These are phyloP conservation scores for Manis crassicaudata DNA, from an alignment of 2,797 vertebrate species.

Conservation along the genomic window DNA sequence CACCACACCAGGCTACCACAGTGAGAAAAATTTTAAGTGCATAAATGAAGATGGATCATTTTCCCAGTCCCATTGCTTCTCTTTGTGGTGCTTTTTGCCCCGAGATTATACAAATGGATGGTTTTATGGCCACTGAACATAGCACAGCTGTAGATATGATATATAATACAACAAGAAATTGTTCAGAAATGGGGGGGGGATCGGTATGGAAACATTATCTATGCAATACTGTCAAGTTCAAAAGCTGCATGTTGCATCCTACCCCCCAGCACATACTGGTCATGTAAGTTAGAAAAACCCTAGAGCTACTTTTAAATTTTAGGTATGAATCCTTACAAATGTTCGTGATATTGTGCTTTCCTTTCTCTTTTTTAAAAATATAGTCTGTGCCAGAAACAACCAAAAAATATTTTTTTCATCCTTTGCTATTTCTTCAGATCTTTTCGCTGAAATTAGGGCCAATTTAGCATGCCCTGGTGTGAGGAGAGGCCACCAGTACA, in stretches of 20 bases:
- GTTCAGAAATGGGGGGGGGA: slow-evolving; percentile 55
- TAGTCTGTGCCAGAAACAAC: background rate
- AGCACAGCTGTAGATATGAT: slow-evolving; percentile 73
- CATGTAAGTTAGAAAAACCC: slow-evolving; percentile 67
- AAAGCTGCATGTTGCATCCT: slow-evolving; percentile 72
- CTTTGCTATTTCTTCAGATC: slow-evolving; percentile 54
- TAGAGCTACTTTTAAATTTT: slow-evolving; percentile 72
- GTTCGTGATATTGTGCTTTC: slow-evolving; percentile 5
- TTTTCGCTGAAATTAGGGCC: slow-evolving; percentile 59
- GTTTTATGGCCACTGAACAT: slow-evolving; percentile 75
- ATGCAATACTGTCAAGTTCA: slow-evolving; percentile 70
- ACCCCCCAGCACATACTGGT: slow-evolving; percentile 63
- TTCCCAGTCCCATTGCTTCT: slow-evolving; percentile 72
- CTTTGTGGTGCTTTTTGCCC: slow-evolving; percentile 73
- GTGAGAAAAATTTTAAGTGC: slow-evolving; percentile 59
- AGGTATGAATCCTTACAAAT: slow-evolving; percentile 70
- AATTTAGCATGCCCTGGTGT: slow-evolving; percentile 54
- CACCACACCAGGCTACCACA: slow-evolving; percentile 68
- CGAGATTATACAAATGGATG: slow-evolving; percentile 75
- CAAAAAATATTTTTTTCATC: slow-evolving; percentile 44
- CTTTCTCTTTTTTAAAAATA: background rate
- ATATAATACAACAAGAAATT: slow-evolving; percentile 63
- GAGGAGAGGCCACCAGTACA: slow-evolving; percentile 10
- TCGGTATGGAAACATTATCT: slow-evolving; percentile 54
- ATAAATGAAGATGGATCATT: slow-evolving; percentile 74